Base-by-base conservation (phyloP, 2,797 vertebrate species). In the Loris lydekkerianus region DNA sequence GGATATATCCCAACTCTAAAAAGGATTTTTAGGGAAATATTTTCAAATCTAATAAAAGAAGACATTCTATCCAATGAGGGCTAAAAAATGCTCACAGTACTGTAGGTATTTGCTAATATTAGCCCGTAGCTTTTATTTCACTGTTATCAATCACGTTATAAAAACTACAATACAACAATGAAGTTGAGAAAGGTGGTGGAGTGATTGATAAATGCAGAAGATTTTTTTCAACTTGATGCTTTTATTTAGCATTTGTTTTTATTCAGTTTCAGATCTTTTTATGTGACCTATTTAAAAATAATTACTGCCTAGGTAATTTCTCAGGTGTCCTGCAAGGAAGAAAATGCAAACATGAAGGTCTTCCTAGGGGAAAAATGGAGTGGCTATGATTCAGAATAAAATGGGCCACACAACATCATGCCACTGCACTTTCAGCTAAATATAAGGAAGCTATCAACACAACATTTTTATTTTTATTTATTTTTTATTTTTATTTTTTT, bases 211-310 rank as follows among this genome's bases (percentile, higher is more conserved):
- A 67, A 75, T 17, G 34, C 15, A 85, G 37, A 95, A 7, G 27
- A 67, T 53, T 63, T 83, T 60, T 95, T 86, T 61, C 10, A 75
- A 93, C 17, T 23, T 49, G 60, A 86, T 63, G n/a, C 86, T 61
- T 25, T 87, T 67, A 78, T 69, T 85, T 82, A 73, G 53, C 76
- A 84, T 69, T 75, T 80, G 23, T 65, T 89, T 84, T 56, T 15
- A 53, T 86, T 96, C 80, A 67, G 56, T 53, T 95, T 86, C 75
- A 58, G 9, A 10, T 80, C 2, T 3, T 87, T 95, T 93, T 31
- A 43, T 67, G 34, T 82, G 58, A 85, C 8, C 34, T 53, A 85
- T 80, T 93, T 80, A 61, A 96, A 87, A 72, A 91, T 73, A 95
- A 91, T 67, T 81, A 81, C 27, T 23, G 0, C 27, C 60, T 82